Percentiles rank a stretch among this genome's conserved stretches.
These are phyloP conservation scores for Thripadectes ignobilis DNA, from an alignment of 2,797 vertebrate genomes.

Conservation along the genomic window DNA sequence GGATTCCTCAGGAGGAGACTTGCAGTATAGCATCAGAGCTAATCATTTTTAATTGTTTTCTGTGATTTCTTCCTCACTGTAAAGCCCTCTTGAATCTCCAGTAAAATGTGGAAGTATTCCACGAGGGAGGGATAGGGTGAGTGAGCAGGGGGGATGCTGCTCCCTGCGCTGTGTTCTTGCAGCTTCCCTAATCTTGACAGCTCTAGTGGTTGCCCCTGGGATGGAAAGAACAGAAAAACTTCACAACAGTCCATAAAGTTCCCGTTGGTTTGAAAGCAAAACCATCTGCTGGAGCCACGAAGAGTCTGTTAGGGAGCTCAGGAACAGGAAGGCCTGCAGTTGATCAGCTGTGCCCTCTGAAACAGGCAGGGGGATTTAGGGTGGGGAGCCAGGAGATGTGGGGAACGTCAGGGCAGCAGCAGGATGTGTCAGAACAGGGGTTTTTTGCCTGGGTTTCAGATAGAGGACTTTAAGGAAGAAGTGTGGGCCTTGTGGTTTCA, in stretches of 20 bases:
- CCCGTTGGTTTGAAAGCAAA: constrained; percentile 44
- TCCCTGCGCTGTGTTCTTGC: neutral
- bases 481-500: neutral
- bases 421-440: neutral
- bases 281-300: constrained; percentile 50
- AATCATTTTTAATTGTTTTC: neutral
- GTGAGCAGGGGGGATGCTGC: neutral
- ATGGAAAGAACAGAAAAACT: neutral
- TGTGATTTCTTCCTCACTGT: neutral
- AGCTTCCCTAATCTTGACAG: constrained; percentile 14
- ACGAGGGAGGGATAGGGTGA: rapidly evolving
- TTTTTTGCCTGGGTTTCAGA: neutral
- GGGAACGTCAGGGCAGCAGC: neutral
- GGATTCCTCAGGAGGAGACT: neutral
- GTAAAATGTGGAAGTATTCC: neutral
- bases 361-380: constrained; percentile 33
- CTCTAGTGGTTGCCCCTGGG: neutral
- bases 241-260: constrained; percentile 44
- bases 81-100: neutral
- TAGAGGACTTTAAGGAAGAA: neutral
- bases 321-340: constrained; percentile 12
- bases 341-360: constrained; percentile 50
- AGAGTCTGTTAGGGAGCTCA: constrained; percentile 33
- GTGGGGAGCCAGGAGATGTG: neutral
- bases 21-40: neutral